Percentiles rank a stretch among this genome's conserved stretches.
These are phyloP conservation scores for Ennomos erosarius DNA, from an alignment of 2,888 invertebrate species.

Conservation along the genomic window DNA sequence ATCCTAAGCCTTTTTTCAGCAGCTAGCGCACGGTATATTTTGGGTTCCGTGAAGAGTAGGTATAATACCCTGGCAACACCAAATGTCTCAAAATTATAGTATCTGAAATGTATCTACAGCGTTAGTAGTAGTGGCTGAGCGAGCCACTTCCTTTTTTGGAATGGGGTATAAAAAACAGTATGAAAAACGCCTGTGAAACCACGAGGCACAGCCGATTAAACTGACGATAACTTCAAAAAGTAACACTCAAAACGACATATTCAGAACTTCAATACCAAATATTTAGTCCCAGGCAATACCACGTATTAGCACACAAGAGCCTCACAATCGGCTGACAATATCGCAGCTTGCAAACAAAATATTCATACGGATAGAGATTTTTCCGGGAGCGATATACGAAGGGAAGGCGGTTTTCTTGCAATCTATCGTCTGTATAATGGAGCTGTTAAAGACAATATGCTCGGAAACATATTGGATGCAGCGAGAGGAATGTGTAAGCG, in stretches of 20 bases:
- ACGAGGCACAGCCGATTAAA: too few relatives aligned
- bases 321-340: constrained; percentile 23
- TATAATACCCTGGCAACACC: too few relatives aligned
- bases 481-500: constrained; percentile 82
- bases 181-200: too few relatives aligned
- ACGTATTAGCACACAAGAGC: constrained; percentile 15
- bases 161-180: too few relatives aligned
- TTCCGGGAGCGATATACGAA: constrained; percentile 47
- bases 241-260: constrained; percentile 3
- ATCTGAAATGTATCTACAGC: too few relatives aligned
- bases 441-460: constrained; percentile 85
- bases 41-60: too few relatives aligned
- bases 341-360: constrained; percentile 57
- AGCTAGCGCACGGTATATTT: too few relatives aligned
- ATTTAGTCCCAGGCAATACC: background rate
- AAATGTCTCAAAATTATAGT: too few relatives aligned
- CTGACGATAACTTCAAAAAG: too few relatives aligned
- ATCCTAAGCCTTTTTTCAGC: too few relatives aligned
- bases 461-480: constrained; percentile 84
- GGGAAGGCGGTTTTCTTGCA: constrained; percentile 47
- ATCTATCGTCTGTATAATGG: constrained; percentile 78
- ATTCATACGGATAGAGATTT: constrained; percentile 65
- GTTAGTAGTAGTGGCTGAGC: too few relatives aligned
- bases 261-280: background rate
- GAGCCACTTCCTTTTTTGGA: too few relatives aligned